These are phyloP conservation scores for Trachemys scripta DNA, from an alignment of 2,113 vertebrate species.

Conservation along the genomic window DNA sequence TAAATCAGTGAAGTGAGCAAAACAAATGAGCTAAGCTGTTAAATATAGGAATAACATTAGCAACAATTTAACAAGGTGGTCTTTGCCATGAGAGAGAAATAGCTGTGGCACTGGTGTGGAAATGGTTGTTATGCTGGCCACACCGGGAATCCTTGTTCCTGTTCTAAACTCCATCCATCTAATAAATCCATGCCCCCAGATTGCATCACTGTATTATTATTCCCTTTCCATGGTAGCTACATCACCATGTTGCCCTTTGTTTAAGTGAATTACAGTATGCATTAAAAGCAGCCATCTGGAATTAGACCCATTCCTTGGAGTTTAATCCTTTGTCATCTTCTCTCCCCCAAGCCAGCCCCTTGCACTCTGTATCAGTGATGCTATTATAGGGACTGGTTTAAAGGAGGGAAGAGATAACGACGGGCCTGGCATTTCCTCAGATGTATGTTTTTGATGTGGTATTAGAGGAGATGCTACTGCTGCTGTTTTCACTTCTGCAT, in stretches of 20 bases:
- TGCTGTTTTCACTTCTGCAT: not conserved
- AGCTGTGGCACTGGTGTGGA: accelerated
- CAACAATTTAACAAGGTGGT: not conserved
- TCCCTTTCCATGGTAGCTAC: not conserved
- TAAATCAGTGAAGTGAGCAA: accelerated
- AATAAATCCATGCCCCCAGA: not conserved
- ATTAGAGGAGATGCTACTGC: not conserved
- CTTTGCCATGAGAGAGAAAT: not conserved
- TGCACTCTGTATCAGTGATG: accelerated
- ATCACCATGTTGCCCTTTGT: not conserved
- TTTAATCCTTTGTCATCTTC: not conserved
- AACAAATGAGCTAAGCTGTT: not conserved
- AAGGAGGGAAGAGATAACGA: not conserved
- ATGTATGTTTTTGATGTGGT: not conserved
- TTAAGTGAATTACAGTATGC: accelerated
- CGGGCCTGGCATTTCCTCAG: not conserved
- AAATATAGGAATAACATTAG: not conserved
- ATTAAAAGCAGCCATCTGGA: not conserved
- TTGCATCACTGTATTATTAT: not conserved
- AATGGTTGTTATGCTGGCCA: accelerated
- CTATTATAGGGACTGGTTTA: not conserved
- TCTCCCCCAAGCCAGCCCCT: accelerated
- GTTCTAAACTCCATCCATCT: not conserved
- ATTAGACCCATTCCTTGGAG: not conserved
- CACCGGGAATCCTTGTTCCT: not conserved